Percentiles rank a stretch among this genome's conserved stretches.
phyloP scores from a whole-genome alignment of 2,113 vertebrate genomes.

The Ictalurus punctatus region DNA sequence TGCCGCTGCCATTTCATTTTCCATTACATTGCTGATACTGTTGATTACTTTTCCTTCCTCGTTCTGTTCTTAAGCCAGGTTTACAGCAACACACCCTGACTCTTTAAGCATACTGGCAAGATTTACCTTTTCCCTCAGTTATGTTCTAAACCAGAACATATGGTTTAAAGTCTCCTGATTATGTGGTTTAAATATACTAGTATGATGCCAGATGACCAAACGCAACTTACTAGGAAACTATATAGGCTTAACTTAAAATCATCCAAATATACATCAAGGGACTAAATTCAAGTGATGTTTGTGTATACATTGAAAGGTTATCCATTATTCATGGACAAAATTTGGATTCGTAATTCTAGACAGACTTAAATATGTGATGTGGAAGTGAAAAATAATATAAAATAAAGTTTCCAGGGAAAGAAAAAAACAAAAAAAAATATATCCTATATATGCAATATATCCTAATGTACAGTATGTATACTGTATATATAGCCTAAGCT shows the following conservation, averaged over 20 bases:
- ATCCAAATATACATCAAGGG: neutral
- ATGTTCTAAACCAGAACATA: neutral
- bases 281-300: neutral
- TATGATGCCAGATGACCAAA: neutral
- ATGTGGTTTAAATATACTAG: neutral
- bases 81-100: neutral
- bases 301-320: neutral
- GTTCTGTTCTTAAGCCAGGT: neutral
- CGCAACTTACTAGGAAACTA: neutral
- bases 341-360: neutral
- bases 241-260: neutral
- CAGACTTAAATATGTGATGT: neutral
- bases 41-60: constrained; percentile 9
- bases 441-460: too few species aligned
- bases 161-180: neutral
- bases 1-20: neutral
- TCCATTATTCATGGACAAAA: neutral
- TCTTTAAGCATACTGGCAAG: neutral
- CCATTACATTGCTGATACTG: constrained; percentile 3
- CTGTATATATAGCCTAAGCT: neutral
- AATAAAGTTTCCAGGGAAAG: neutral
- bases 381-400: neutral
- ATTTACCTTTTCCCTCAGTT: neutral
- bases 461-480: neutral
- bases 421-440: too few species aligned